phyloP scores from a whole-genome alignment of 1,140 invertebrate species.

The Odontomachus brunneus region DNA sequence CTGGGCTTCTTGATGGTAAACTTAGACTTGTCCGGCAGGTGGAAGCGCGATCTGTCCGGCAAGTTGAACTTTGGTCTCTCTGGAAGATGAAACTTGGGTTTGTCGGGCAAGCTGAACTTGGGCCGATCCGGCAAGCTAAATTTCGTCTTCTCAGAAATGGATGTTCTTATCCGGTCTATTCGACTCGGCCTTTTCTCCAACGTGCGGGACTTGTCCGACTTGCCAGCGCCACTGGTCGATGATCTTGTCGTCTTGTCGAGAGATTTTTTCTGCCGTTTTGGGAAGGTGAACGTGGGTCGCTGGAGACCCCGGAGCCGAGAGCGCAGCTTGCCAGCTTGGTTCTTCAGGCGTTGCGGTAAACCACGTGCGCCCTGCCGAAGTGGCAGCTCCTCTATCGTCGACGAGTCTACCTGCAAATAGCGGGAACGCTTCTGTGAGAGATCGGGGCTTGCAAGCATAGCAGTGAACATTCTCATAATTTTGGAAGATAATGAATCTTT shows the following conservation, averaged over 20 bases:
- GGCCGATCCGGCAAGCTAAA: conserved; percentile 86
- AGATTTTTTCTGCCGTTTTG: conserved; percentile 72
- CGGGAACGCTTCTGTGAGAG: conserved; percentile 9
- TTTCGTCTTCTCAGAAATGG: conserved; percentile 86
- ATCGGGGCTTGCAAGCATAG: not conserved
- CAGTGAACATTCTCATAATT: too few species aligned
- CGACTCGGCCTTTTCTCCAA: conserved; percentile 74
- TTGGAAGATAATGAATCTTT: too few species aligned
- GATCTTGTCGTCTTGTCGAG: conserved; percentile 61
- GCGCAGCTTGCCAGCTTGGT: conserved; percentile 81
- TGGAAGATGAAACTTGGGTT: conserved; percentile 87
- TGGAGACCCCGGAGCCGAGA: conserved; percentile 81
- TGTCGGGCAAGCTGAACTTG: conserved; percentile 87
- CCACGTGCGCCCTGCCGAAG: conserved; percentile 84
- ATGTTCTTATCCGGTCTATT: conserved; percentile 80
- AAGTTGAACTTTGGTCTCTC: conserved; percentile 87
- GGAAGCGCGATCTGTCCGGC: conserved; percentile 84
- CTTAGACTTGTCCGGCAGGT: conserved; percentile 85
- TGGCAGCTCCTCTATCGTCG: conserved; percentile 88
- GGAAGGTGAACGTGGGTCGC: conserved; percentile 78
- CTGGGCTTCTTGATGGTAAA: conserved; percentile 83
- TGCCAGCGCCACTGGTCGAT: conserved; percentile 46
- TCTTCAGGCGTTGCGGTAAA: conserved; percentile 81
- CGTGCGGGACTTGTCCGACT: conserved; percentile 71
- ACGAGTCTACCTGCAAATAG: conserved; percentile 86